Evolutionary conservation across 2,797 vertebrate genomes (phyloP), one percentile per base, ranked within the genome.

Genomic region (Microctenopoma steveboyesi): DNA sequence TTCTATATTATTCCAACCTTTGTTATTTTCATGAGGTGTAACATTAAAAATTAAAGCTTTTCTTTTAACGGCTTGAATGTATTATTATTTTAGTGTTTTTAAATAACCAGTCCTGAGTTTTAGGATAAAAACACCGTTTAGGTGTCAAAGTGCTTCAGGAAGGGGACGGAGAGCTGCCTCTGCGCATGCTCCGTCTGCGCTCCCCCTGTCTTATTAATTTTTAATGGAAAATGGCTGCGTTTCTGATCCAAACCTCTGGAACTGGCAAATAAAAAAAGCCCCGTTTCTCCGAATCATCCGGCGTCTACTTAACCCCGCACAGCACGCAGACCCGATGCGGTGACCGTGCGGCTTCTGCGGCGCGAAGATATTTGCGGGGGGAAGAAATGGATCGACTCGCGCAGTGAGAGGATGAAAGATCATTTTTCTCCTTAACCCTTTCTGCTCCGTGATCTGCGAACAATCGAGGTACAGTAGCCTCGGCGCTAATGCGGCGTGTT

Each of bases 201-300:
- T 84, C 74, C 46, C 60, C 33, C 30, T 7, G 78, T 80, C 83
- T 91, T 93, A 92, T 94, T 92, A 93, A 93, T 93, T 89, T 93
- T 94, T 94, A 92, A 94, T 93, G 92, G 89, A 86, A 93, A 92
- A 94, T 94, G 93, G 93, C 93, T 93, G 92, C 91, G 90, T 91
- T 93, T 92, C 90, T 91, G 61, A 78, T 89, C 87, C 90, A 90
- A 91, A 92, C 87, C 89, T 78, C 84, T 84, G 82, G 81, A 90
- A 87, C 88, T 76, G 74, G 72, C 68, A 80, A 72, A 74, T 88
- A 63, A 43, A 33, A 45, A 42, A 49, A 12, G 12, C 18, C 53
- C 12, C 45, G 2, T 57, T 35, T 18, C 3, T n/a, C 54, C 0
- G 45, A 58, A 9, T 4, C 47, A 3, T 37, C 39, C 42, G 27